Evolutionary conservation across 1,140 invertebrate genomes (phyloP).

Genomic region (Penaeus indicus): DNA sequence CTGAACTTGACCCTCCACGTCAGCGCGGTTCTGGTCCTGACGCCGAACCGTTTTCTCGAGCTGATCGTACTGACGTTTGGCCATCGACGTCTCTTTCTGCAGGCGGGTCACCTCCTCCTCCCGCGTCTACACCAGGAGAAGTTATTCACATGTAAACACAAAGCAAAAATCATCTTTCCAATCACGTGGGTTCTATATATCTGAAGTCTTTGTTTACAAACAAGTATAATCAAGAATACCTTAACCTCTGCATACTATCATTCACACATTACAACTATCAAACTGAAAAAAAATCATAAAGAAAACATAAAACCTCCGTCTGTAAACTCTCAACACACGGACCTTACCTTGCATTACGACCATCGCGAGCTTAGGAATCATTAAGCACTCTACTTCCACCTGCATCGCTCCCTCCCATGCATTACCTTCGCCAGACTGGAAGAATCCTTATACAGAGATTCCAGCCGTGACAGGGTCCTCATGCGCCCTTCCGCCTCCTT

Average conservation of each 20-base stretch:
- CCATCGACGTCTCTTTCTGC: constrained; percentile 48
- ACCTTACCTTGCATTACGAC: no score
- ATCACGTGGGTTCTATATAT: no score
- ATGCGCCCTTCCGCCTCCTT: constrained; percentile 40
- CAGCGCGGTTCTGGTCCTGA: constrained; percentile 37
- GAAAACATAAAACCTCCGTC: no score
- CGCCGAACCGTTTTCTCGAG: constrained; percentile 52
- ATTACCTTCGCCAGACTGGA: constrained; percentile 38
- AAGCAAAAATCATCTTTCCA: neutral
- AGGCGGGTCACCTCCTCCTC: constrained; percentile 47
- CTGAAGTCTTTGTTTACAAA: no score
- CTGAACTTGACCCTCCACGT: constrained; percentile 47
- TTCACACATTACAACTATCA: no score
- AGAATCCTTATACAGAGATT: constrained; percentile 44
- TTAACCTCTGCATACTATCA: no score
- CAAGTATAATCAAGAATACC: no score
- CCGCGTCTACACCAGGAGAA: neutral
- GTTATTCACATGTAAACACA: neutral
- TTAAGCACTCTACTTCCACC: no score
- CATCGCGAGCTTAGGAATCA: no score
- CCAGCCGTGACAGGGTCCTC: constrained; percentile 36
- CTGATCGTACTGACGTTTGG: constrained; percentile 47
- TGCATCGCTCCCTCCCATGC: no score
- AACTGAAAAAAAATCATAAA: no score
- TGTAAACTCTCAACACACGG: no score